These are phyloP conservation scores for Poecile montanus DNA, from an alignment of 2,797 vertebrate genomes.

Conservation along the genomic window DNA sequence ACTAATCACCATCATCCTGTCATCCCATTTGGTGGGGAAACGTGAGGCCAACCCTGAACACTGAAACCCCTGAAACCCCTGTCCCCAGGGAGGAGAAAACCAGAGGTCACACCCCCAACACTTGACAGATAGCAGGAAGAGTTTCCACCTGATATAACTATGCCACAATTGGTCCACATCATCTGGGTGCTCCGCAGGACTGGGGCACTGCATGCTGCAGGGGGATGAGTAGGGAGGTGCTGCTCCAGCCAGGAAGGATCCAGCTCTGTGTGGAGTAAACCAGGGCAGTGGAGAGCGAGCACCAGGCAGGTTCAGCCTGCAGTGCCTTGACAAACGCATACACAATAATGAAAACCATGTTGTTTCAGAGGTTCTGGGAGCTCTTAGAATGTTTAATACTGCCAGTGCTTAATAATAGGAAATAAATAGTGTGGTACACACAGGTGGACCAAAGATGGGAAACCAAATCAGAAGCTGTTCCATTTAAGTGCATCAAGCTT, in stretches of 20 bases:
- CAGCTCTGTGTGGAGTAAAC: not conserved
- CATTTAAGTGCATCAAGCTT: not conserved
- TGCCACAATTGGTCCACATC: not conserved
- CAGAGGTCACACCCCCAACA: not conserved
- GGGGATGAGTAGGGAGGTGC: not conserved
- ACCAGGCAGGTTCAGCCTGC: not conserved
- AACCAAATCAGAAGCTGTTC: not conserved
- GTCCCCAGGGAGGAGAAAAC: not conserved
- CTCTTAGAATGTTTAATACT: not conserved
- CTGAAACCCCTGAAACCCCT: not conserved
- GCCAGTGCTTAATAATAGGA: not conserved
- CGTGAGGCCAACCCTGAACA: not conserved
- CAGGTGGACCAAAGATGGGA: not conserved
- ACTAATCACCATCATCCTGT: not conserved
- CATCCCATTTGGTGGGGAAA: not conserved
- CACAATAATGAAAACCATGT: not conserved
- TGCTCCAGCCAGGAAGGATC: not conserved
- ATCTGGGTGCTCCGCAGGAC: not conserved
- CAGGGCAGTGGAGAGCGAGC: rapidly evolving
- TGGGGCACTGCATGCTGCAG: rapidly evolving
- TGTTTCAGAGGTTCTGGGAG: not conserved
- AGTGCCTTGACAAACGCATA: not conserved
- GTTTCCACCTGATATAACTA: not conserved
- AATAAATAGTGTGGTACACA: not conserved
- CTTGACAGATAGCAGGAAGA: not conserved